Conservation (phyloP, 2,888 invertebrate species). For the Tricholauxania praeusta region DNA sequence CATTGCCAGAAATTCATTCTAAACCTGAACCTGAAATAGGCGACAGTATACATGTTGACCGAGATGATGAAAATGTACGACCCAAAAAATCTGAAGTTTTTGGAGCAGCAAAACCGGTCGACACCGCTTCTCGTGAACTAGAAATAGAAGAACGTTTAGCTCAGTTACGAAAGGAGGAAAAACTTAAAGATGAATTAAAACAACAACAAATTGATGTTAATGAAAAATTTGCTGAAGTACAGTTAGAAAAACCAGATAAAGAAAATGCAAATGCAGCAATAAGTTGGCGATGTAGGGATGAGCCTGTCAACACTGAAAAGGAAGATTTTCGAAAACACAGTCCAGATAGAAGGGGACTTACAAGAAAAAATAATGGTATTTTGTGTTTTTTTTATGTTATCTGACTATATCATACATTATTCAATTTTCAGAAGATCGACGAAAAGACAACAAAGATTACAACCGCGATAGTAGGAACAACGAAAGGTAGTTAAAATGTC, state of each 20-base stretch:
- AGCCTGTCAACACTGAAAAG: conserved; percentile 44
- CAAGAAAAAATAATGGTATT: conserved; percentile 44
- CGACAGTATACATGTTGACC: conserved; percentile 30
- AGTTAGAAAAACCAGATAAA: conserved; percentile 61
- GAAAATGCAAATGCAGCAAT: conserved; percentile 58
- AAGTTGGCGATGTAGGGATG: conserved; percentile 61
- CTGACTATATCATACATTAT: neutral
- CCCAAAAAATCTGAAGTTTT: conserved; percentile 76
- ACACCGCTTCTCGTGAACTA: conserved; percentile 89
- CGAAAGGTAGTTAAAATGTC: conserved; percentile 50
- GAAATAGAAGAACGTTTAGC: conserved; percentile 91
- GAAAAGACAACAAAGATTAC: conserved; percentile 54
- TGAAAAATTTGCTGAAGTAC: conserved; percentile 56
- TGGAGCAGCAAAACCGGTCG: conserved; percentile 95
- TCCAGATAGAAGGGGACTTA: conserved; percentile 52
- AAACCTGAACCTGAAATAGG: conserved; percentile 64
- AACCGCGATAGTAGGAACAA: conserved; percentile 53
- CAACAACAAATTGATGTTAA: conserved; percentile 43
- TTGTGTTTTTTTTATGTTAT: conserved; percentile 16
- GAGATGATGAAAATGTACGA: conserved; percentile 42
- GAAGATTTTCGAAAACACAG: conserved; percentile 55
- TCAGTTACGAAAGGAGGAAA: conserved; percentile 69
- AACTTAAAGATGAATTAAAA: conserved; percentile 53
- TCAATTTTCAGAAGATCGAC: conserved; percentile 52
- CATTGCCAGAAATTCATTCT: conserved; percentile 71